phyloP scores from a whole-genome alignment of 2,888 invertebrate species.

The Xanthia icteritia region DNA sequence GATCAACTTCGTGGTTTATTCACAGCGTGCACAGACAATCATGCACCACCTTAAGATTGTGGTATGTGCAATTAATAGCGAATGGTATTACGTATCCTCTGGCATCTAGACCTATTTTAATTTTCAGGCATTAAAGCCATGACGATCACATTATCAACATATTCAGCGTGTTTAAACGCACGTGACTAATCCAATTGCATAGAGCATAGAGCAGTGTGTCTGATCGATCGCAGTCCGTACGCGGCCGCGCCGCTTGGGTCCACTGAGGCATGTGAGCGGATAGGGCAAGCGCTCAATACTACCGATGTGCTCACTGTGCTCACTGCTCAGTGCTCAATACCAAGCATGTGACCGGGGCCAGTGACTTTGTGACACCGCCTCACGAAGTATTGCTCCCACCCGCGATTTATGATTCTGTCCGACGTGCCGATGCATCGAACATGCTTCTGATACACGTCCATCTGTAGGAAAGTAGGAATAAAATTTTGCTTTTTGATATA shows the following conservation, averaged over 20 bases:
- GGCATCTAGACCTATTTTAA: not conserved
- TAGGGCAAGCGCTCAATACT: conserved; percentile 52
- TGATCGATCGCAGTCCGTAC: conserved; percentile 8
- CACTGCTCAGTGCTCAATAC: conserved; percentile 1
- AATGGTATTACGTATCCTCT: not conserved
- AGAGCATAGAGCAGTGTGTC: conserved; percentile 24
- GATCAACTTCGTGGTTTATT: too few species aligned
- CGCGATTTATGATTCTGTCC: conserved; percentile 38
- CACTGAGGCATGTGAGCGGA: conserved; percentile 67
- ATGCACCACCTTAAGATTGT: not conserved
- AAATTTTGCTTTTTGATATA: not conserved
- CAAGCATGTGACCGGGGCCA: not conserved
- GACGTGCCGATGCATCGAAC: conserved; percentile 35
- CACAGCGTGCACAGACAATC: not conserved
- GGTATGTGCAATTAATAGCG: not conserved
- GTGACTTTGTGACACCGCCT: not conserved
- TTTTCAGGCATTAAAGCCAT: not conserved
- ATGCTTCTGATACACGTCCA: conserved; percentile 22
- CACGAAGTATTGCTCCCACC: conserved; percentile 32
- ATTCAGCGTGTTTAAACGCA: conserved; percentile 28
- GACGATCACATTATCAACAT: conserved; percentile 1
- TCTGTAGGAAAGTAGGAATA: not conserved
- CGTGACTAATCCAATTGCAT: conserved; percentile 41
- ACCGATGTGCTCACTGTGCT: conserved; percentile 21
- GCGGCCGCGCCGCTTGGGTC: conserved; percentile 24